Base-by-base conservation (phyloP, 37 sponge, comb jelly and placozoan species). In the Ianthella basta region DNA sequence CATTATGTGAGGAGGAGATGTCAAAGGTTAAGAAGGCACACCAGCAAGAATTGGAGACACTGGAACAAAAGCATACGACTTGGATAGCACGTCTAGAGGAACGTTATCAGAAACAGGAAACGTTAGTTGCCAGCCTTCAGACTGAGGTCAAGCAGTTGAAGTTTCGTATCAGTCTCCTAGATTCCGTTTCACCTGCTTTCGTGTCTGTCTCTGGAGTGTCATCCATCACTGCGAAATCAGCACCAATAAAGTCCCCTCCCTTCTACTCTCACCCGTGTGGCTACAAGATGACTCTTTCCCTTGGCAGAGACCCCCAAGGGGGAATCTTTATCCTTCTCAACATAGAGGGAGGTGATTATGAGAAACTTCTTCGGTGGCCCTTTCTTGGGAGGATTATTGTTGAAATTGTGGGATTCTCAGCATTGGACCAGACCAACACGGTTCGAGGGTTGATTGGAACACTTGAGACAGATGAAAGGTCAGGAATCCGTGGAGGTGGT, bases 251-350 rank as follows among this genome's bases (percentile, higher is more conserved):
- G 16, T 75, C 78, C 37, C 53, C 4, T 50, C n/a, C 78, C 2
- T 75, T 75, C 53, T 75, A 53, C 37, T 75, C 78, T 21, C 54
- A 50, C 21, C 78, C 78, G 20, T 75, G 78, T 41, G 78, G 78
- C 37, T 44, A 75, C 40, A 40, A n/a, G 15, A 75, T 75, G 78
- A 32, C 37, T 12, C 78, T 75, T 0, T 75, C 78, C 37, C 53
- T 75, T 21, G 44, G 37, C n/a, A 75, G 25, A 23, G 44, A 32
- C 10, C 78, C 44, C 23, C 44, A 50, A 24, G 78, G 78, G 6
- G 54, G 54, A 4, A 13, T 75, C 21, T 14, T 75, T 19, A 44
- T 75, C 15, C 23, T 75, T 12, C 53, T 75, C 15, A 38, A 75
- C 25, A 75, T 75, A 40, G 78, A 39, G 5, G 25, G 25, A n/a